A percentile compares a stretch with the other conserved stretches of the same genome.
Evolutionary conservation across 1,140 invertebrate genomes (phyloP).

Genomic region (Zophobas atratus): DNA sequence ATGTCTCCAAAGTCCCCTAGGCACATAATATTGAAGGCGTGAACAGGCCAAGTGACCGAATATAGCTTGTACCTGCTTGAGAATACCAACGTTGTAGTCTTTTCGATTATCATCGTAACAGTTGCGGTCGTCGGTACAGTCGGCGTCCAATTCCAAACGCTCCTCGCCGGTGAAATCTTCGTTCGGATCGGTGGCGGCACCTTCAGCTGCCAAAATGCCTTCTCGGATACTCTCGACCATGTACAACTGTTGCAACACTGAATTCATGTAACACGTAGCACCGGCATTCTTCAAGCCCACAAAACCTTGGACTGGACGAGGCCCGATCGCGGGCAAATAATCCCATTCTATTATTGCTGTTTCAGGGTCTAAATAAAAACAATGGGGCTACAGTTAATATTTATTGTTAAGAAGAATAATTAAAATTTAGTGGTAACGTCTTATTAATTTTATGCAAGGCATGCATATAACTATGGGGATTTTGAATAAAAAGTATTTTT

Average conservation of each 20-base stretch:
- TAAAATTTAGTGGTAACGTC: too few species aligned
- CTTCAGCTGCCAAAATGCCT: constrained; percentile 82
- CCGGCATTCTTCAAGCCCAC: constrained; percentile 98
- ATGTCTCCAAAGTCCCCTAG: constrained; percentile 96
- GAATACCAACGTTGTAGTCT: constrained; percentile 95
- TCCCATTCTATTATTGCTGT: constrained; percentile 95
- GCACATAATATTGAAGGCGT: constrained; percentile 97
- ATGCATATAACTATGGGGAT: too few species aligned
- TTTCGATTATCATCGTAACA: constrained; percentile 75
- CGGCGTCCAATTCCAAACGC: constrained; percentile 64
- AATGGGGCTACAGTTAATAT: neutral
- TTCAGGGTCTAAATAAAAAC: constrained; percentile 74
- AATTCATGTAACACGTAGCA: constrained; percentile 99
- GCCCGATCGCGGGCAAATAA: constrained; percentile 95
- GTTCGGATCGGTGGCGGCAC: constrained; percentile 89
- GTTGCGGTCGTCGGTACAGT: constrained; percentile 70
- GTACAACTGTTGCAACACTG: constrained; percentile 96
- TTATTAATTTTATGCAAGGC: too few species aligned
- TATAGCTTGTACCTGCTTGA: constrained; percentile 98
- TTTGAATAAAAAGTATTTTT: too few species aligned
- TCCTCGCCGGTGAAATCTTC: constrained; percentile 94
- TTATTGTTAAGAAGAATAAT: too few species aligned
- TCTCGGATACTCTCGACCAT: constrained; percentile 94
- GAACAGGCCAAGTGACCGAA: constrained; percentile 97
- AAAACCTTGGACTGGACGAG: constrained; percentile 90